Conservation (phyloP, 1,140 invertebrate genomes). For the Rhagoletis zephyria region DNA sequence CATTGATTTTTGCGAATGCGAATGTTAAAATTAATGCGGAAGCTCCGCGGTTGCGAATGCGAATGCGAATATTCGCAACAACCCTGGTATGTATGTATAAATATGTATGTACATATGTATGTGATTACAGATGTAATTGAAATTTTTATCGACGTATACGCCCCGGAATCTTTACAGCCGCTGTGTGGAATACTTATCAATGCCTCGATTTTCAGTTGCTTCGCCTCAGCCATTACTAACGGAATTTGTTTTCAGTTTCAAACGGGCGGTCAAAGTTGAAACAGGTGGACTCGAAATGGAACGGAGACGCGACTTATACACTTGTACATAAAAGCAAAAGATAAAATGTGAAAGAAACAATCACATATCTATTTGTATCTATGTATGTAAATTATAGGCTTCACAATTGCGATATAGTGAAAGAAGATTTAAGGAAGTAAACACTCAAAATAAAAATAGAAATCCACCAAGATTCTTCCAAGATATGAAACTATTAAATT, state of each 20-base stretch:
- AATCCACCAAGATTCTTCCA: too few species aligned
- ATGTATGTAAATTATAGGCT: too few species aligned
- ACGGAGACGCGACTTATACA: not conserved
- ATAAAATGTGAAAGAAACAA: not conserved
- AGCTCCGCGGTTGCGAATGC: too few species aligned
- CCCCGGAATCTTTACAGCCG: not conserved
- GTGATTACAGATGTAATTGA: not conserved
- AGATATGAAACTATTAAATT: too few species aligned
- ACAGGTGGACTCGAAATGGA: not conserved
- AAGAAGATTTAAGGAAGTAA: too few species aligned
- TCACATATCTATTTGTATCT: too few species aligned
- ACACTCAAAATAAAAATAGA: too few species aligned
- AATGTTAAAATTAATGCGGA: too few species aligned
- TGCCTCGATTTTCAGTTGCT: too few species aligned
- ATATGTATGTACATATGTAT: not conserved
- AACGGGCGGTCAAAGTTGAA: not conserved
- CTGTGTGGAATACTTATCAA: slow-evolving; percentile 23
- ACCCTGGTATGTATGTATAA: not conserved
- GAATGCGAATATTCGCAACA: too few species aligned
- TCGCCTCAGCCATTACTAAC: not conserved
- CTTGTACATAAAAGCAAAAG: not conserved
- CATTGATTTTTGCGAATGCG: too few species aligned
- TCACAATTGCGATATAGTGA: too few species aligned
- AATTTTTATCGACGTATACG: not conserved
- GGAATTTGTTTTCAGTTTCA: slow-evolving; percentile 30